Evolutionary conservation across 2,113 vertebrate genomes (phyloP), one percentile per base, ranked within the genome.

Genomic region (Cepphus grylle): DNA sequence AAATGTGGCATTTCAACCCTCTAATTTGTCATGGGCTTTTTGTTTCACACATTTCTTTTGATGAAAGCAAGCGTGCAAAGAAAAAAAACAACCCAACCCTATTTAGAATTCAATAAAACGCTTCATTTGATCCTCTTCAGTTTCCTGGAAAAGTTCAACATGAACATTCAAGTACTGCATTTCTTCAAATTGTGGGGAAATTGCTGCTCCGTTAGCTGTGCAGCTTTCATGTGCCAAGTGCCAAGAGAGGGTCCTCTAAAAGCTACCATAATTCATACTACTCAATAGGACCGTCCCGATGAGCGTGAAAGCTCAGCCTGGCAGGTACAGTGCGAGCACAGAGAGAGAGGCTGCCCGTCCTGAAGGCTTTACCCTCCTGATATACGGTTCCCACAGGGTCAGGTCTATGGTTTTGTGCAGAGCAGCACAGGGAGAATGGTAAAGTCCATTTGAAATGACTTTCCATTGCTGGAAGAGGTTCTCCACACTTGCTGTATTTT

Each of bases 81-180:
- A 66, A 73, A 63, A 81, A 56, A 47, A 43, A 2, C 1, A 1
- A 8, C 5, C 12, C 61, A 30, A 45, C 7, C 10, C 19, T 83
- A 86, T 90, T 94, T 90, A 77, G 88, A 93, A 93, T 70, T 81
- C 85, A 86, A 50, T 80, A 90, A 81, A 92, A 90, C 1, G 27
- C 53, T 94, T 94, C 53, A 91, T 96, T 87, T 95, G 62, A 70
- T 93, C 66, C 95, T 93, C 90, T 96, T 95, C 87, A 91, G 36
- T 88, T 94, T 72, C 81, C 89, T 91, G 83, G 81, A 94, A 85
- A 94, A 96, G 93, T 91, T 94, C 87, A 85, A 45, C 65, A 34
- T 4, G 73, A 94, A 36, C 70, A 62, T 66, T 96, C 62, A 82
- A 91, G 78, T 65, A 22, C 78, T 91, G 52, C 19, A 3, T 91